Base-by-base conservation (phyloP, 2,888 invertebrate genomes). In the Hemithea aestivaria region DNA sequence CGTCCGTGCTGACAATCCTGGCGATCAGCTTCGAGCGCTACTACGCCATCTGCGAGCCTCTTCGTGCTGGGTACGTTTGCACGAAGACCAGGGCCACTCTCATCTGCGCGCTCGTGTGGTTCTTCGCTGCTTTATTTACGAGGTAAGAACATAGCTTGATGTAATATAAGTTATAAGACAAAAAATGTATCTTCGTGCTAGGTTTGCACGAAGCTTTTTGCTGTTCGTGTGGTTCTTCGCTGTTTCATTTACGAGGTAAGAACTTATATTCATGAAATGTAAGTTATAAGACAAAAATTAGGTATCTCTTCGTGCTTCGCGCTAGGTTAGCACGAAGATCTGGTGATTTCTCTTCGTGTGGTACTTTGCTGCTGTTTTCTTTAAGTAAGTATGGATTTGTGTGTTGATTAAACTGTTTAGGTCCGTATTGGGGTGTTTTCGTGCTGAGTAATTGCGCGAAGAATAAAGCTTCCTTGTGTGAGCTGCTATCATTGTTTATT, bases 11-110 rank as follows among this genome's bases (percentile, higher is more conserved):
- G 35, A 97, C 97, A 22, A 97, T 97, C 62, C 82, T 97, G 62
- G 97, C 96, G 40, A 97, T 97, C 76, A 96, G 96, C 67, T 95
- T 97, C 75, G 97, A 97, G 78, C 90, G 87, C 1, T 95, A 94
- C 83, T 93, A 94, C 80, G 97, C 97, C 51, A 96, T 97, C 70
- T 97, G 97, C 76, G 94, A 96, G 70, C 97, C 97, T 0, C 87
- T 97, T 35, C 91, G 94, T 58, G 96, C 96, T 2, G 95, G 95
- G 42, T 96, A 95, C 78, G 94, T 96, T 33, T 96, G 96, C 75
- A 96, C 96, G 20, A 95, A 95, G 78, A 91, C 95, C 6, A 87
- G 95, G 35, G 96, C 96, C 0, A 91, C 94, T 10, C 87, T 94
- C 45, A 94, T 96, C 57, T 95, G 95, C 67, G 87, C 94, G 0